Percentiles rank a stretch among this genome's conserved stretches.
These are phyloP conservation scores for Scaptomyza graminum DNA, from an alignment of 1,140 invertebrate genomes.

Conservation along the genomic window DNA sequence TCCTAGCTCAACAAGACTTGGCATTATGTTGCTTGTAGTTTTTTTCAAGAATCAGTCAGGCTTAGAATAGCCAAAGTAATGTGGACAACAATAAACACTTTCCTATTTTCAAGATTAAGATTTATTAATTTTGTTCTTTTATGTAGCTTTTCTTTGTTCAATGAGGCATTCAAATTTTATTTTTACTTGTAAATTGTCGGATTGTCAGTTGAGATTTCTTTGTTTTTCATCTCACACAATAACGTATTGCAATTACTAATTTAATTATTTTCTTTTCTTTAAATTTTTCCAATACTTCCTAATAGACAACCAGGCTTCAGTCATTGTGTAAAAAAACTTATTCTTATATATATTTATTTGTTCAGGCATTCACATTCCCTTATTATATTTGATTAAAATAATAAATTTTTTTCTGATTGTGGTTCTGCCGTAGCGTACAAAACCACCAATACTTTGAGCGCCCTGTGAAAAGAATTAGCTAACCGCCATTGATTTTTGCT, in stretches of 20 bases:
- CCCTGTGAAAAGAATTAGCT: not conserved
- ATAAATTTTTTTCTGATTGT: not conserved
- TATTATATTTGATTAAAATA: not conserved
- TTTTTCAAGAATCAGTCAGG: not conserved
- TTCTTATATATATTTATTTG: no score
- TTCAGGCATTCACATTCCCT: no score
- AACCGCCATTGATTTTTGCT: conserved; percentile 12
- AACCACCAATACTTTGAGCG: not conserved
- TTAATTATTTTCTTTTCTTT: conserved; percentile 13
- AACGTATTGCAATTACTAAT: conserved; percentile 2
- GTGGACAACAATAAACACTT: conserved; percentile 46
- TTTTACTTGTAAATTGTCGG: conserved; percentile 38
- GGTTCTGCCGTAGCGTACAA: not conserved
- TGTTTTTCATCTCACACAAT: conserved; percentile 27
- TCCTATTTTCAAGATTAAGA: conserved; percentile 19
- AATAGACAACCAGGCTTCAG: not conserved
- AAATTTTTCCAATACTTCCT: conserved; percentile 13
- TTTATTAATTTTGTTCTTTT: conserved; percentile 19
- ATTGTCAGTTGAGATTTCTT: conserved; percentile 9
- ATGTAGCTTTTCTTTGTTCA: conserved; percentile 47
- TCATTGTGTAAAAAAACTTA: no score
- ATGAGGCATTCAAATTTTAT: conserved; percentile 39
- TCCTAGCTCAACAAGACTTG: conserved; percentile 56
- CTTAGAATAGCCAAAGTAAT: conserved; percentile 23
- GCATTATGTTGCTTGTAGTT: conserved; percentile 28